These are phyloP conservation scores for Synanthedon myopaeformis DNA, from an alignment of 2,888 invertebrate species.

Conservation along the genomic window DNA sequence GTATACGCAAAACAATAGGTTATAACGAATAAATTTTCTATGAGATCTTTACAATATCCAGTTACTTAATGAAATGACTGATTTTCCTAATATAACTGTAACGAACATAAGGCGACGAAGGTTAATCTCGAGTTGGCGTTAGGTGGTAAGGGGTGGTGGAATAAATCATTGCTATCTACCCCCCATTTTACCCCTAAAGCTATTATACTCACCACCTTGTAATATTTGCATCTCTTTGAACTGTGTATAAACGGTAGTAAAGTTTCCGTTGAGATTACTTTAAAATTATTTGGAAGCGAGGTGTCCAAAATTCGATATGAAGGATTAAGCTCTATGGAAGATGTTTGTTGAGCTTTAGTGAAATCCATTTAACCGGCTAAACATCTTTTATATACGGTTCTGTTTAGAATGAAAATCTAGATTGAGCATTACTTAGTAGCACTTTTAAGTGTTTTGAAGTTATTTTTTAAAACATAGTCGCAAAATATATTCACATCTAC, in stretches of 20 bases:
- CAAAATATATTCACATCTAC: too few relatives aligned
- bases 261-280: neutral
- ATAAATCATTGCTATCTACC: neutral
- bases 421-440: too few relatives aligned
- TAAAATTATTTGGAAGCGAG: neutral
- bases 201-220: neutral
- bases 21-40: too few relatives aligned
- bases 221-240: constrained; percentile 9
- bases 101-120: neutral
- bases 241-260: constrained; percentile 1
- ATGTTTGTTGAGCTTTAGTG: too few relatives aligned
- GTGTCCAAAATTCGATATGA: too few relatives aligned
- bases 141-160: neutral
- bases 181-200: neutral
- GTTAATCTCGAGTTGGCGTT: neutral
- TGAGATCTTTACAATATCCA: neutral
- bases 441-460: too few relatives aligned
- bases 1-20: too few relatives aligned
- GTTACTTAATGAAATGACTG: neutral
- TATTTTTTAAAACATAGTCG: too few relatives aligned
- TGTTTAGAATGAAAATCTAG: too few relatives aligned
- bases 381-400: too few relatives aligned
- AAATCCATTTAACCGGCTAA: too few relatives aligned
- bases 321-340: too few relatives aligned
- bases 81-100: neutral